A percentile compares a stretch with the other conserved stretches of the same genome.
These are phyloP conservation scores for Drosophila ananassae DNA, from an alignment of 1,140 invertebrate species.

Conservation along the genomic window DNA sequence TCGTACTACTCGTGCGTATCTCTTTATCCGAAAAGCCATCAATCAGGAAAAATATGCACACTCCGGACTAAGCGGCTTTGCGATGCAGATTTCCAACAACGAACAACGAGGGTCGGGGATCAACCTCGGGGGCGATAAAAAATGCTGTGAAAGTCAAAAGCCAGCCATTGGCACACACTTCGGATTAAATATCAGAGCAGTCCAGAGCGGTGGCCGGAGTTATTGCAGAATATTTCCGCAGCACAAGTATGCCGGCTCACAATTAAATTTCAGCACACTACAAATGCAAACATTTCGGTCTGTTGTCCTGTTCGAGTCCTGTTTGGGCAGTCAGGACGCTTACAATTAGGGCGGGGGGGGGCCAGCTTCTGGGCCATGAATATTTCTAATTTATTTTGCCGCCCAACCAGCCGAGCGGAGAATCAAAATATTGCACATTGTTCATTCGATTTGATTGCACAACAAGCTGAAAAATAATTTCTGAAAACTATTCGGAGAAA, in stretches of 20 bases:
- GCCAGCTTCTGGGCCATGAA: constrained; percentile 14
- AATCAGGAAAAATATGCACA: constrained; percentile 1
- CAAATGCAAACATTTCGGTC: constrained; percentile 22
- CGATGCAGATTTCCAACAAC: constrained; percentile 57
- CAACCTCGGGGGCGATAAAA: not conserved
- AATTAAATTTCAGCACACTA: constrained; percentile 19
- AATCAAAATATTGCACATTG: constrained; percentile 52
- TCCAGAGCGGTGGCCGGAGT: constrained; percentile 61
- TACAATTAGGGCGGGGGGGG: constrained; percentile 38
- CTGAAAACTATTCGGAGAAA: constrained; percentile 14
- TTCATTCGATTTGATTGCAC: constrained; percentile 54
- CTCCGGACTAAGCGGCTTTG: constrained; percentile 40
- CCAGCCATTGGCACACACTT: constrained; percentile 67
- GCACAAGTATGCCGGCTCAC: constrained; percentile 16
- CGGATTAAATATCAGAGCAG: constrained; percentile 53
- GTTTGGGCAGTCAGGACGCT: constrained; percentile 40
- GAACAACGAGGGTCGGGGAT: not conserved
- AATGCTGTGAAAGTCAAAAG: constrained; percentile 57
- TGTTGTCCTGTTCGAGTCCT: constrained; percentile 9
- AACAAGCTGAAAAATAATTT: constrained; percentile 44
- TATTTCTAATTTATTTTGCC: constrained; percentile 67
- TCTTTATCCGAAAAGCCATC: not conserved
- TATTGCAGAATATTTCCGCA: constrained; percentile 64
- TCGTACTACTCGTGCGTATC: constrained; percentile 21
- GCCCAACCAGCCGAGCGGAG: constrained; percentile 1